phyloP scores from a whole-genome alignment of 2,113 vertebrate genomes.

The Addax nasomaculatus region DNA sequence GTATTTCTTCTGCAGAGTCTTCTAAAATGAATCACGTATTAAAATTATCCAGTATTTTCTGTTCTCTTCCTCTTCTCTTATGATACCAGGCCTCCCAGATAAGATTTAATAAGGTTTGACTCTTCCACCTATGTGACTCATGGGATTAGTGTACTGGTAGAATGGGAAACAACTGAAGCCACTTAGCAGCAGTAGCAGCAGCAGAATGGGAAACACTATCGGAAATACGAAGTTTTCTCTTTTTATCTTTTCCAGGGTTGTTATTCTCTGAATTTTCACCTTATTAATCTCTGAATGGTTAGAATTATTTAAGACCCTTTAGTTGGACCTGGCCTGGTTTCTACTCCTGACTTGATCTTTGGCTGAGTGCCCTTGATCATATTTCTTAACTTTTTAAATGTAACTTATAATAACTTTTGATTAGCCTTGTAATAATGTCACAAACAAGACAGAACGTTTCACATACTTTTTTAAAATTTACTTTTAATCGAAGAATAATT shows the following conservation, averaged over 20 bases:
- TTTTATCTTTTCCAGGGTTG: background rate
- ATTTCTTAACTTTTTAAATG: background rate
- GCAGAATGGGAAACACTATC: background rate
- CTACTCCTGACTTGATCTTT: background rate
- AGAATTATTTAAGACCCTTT: background rate
- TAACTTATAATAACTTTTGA: background rate
- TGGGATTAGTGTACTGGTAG: background rate
- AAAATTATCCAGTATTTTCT: background rate
- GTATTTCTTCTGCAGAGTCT: background rate
- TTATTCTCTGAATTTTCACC: background rate
- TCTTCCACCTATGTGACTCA: background rate
- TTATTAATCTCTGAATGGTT: background rate
- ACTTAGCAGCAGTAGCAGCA: no score
- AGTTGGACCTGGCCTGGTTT: background rate
- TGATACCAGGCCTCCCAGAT: background rate
- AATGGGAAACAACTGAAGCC: background rate
- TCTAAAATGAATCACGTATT: background rate
- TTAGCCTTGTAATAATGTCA: background rate
- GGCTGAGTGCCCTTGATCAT: background rate
- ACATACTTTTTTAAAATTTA: background rate
- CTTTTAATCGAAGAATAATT: background rate
- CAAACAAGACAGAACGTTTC: background rate
- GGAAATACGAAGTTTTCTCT: background rate
- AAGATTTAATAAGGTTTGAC: background rate
- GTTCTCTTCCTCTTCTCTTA: background rate